Evolutionary conservation across 2,888 invertebrate species (phyloP), one percentile per base, ranked within the genome.

Genomic region (Bruchidius siliquastri): DNA sequence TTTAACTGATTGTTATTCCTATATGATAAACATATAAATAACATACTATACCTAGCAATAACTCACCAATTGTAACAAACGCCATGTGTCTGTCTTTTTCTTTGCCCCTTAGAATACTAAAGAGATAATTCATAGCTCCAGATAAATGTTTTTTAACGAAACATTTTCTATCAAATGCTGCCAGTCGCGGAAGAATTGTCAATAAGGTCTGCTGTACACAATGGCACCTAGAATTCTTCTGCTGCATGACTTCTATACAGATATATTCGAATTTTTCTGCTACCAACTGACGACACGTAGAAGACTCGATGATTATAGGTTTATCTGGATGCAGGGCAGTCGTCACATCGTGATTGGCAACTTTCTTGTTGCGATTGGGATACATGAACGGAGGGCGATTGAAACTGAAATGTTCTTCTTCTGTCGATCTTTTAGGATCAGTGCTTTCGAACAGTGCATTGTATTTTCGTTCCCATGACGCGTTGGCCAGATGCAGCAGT

Each of bases 171-270:
- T 96, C 93, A 82, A 98, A 97, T n/a, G 98, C 96, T 6, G 97
- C 98, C 72, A 98, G 87, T 78, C 98, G 90, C 0, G 99, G 99
- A 75, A 99, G 88, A 71, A 99, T 91, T 67, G 93, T 92, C 74
- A 98, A 89, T 20, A 99, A 86, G 0, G 94, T 92, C 83, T 96
- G 94, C 80, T 98, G 97, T 22, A 98, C 94, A 84, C 95, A 93
- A 4, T 90, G 88, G 72, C 93, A 94, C 80, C 93, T 91, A 8
- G 93, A 91, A 72, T 89, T 86, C 74, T 94, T 90, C 82, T 96
- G 95, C 68, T 91, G 91, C 87, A 98, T 89, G 2, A 96, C 93
- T 87, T 94, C 92, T 83, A 88, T 82, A 84, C 95, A 95, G 77
- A 95, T 92, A 80, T 90, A 92, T 78, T 94, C 93, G 86, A 95